These are phyloP conservation scores for Lophura swinhoii DNA, from an alignment of 2,797 vertebrate species.

Conservation along the genomic window DNA sequence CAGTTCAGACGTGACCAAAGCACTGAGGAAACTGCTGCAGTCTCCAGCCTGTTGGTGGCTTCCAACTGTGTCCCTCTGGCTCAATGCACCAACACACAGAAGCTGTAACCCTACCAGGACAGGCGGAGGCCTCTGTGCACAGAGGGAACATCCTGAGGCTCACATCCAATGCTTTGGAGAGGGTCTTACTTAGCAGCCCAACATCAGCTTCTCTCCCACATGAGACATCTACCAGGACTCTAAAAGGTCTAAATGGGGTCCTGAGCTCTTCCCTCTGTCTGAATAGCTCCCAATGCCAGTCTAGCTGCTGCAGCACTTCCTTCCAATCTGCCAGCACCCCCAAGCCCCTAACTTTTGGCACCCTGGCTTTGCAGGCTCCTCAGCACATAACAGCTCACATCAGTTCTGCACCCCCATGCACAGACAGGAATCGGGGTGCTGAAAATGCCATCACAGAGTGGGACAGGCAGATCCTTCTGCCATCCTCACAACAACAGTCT, in stretches of 20 bases:
- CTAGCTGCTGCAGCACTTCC: not conserved
- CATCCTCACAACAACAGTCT: not conserved
- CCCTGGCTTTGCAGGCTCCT: not conserved
- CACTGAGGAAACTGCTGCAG: not conserved
- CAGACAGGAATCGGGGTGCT: not conserved
- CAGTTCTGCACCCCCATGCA: not conserved
- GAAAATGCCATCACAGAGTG: fast-evolving
- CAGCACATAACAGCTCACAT: not conserved
- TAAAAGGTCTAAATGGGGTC: not conserved
- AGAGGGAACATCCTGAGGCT: not conserved
- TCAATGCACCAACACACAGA: not conserved
- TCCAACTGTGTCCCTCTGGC: not conserved
- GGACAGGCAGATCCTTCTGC: not conserved
- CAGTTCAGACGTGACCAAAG: not conserved
- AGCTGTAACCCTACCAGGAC: not conserved
- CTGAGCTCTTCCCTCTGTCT: not conserved
- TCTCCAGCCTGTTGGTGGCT: not conserved
- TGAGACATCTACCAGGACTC: not conserved
- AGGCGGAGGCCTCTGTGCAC: not conserved
- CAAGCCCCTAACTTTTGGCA: fast-evolving
- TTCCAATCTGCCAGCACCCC: not conserved
- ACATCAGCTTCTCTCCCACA: not conserved
- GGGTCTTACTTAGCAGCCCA: not conserved
- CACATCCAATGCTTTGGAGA: fast-evolving
- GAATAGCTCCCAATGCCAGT: not conserved